phyloP scores from a whole-genome alignment of 2,113 vertebrate genomes.

The Oryzias javanicus region DNA sequence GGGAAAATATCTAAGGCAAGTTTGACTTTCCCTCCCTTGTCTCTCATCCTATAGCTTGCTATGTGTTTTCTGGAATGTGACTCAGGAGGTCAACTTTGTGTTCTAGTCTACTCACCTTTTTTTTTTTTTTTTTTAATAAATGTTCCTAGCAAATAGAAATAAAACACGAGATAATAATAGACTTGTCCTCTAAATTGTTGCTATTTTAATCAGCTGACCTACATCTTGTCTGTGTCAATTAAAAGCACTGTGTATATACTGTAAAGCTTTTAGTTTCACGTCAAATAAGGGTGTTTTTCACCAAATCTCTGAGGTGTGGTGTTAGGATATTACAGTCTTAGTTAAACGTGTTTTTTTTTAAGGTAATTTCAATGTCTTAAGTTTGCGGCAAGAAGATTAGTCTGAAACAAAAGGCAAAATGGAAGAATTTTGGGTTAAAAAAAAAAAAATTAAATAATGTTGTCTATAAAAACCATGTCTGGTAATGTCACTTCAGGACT shows the following conservation, averaged over 20 bases:
- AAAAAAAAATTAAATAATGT: conserved; percentile 33
- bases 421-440: conserved; percentile 38
- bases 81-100: conserved; percentile 28
- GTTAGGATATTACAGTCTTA: conserved; percentile 34
- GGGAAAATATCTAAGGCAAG: conserved; percentile 63
- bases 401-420: conserved; percentile 56
- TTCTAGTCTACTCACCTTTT: too few species aligned
- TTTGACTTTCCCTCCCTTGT: conserved; percentile 44
- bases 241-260: conserved; percentile 32
- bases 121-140: conserved; percentile 22
- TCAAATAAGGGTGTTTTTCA: conserved; percentile 37
- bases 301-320: conserved; percentile 45
- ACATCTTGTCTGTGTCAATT: conserved; percentile 58
- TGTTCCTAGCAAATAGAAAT: conserved; percentile 34
- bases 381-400: conserved; percentile 52
- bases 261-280: conserved; percentile 23
- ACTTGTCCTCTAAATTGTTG: conserved; percentile 39
- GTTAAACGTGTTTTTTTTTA: conserved; percentile 38
- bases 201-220: conserved; percentile 57
- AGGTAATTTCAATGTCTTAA: conserved; percentile 57
- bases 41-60: conserved; percentile 3
- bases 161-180: conserved; percentile 38
- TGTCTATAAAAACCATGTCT: conserved; percentile 57
- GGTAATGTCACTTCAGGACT: conserved; percentile 70
- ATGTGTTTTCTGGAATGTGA: conserved; percentile 43